These are phyloP conservation scores for Noctua pronuba DNA, from an alignment of 2,888 invertebrate species.

Conservation along the genomic window DNA sequence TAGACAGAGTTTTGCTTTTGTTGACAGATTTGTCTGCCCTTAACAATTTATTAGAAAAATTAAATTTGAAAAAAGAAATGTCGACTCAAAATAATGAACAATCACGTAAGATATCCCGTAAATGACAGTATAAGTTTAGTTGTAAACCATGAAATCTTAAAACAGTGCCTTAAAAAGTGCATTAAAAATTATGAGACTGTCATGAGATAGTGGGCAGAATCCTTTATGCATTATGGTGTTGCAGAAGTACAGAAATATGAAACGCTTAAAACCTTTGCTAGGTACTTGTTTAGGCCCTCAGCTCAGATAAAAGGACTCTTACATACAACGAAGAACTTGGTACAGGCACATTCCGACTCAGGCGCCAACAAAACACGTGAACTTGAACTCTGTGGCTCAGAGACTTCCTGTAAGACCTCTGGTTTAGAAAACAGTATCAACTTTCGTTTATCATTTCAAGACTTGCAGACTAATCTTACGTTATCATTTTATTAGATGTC, in stretches of 20 bases:
- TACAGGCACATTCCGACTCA: neutral
- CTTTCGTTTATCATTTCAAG: neutral
- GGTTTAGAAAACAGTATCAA: neutral
- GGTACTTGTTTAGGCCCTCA: neutral
- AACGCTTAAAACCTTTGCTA: neutral
- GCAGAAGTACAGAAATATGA: neutral
- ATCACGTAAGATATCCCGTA: no score
- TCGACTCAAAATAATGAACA: no score
- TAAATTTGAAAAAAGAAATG: no score
- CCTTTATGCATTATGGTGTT: neutral
- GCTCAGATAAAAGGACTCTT: neutral
- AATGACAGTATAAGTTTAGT: no score
- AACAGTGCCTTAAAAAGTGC: no score
- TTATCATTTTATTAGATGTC: constrained; percentile 4
- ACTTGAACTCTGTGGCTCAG: neutral
- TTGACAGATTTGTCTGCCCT: no score
- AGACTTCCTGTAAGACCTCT: neutral
- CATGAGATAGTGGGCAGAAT: neutral
- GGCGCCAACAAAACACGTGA: neutral
- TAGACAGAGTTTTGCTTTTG: no score
- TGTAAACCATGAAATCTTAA: no score
- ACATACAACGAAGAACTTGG: neutral
- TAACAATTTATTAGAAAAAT: no score
- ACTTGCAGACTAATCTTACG: neutral
- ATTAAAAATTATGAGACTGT: no score